Evolutionary conservation across 2,888 invertebrate species (phyloP).

Genomic region (Metellina segmentata): DNA sequence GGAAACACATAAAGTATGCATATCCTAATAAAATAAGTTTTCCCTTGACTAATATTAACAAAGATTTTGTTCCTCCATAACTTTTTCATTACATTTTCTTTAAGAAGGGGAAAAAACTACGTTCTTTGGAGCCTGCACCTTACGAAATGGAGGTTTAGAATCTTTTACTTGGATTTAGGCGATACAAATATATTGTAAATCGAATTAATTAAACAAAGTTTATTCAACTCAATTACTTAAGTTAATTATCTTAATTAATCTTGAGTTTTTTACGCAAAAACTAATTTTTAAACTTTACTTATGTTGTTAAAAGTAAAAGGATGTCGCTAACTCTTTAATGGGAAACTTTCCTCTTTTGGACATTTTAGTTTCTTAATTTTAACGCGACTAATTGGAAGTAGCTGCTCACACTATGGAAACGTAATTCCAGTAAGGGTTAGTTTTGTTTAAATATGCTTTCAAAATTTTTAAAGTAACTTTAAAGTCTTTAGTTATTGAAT

Average conservation of each 20-base stretch:
- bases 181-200: not conserved
- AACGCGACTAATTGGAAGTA: not conserved
- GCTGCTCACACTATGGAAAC: no score
- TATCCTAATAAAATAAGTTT: not conserved
- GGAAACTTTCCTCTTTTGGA: not conserved
- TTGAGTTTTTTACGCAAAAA: not conserved
- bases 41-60: not conserved
- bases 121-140: not conserved
- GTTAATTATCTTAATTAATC: not conserved
- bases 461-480: no score
- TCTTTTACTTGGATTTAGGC: not conserved
- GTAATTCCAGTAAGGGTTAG: no score
- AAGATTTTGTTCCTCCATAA: slow-evolving; percentile 1
- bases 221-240: not conserved
- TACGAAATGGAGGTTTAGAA: not conserved
- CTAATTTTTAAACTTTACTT: not conserved
- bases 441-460: no score
- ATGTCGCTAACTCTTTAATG: not conserved
- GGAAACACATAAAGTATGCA: not conserved
- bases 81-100: slow-evolving; percentile 1
- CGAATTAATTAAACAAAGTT: not conserved
- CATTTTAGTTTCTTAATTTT: not conserved
- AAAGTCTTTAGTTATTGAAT: no score
- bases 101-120: not conserved
- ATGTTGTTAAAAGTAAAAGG: not conserved